Conservation (phyloP, 2,797 vertebrate species). For the Phyllotis vaccarum region DNA sequence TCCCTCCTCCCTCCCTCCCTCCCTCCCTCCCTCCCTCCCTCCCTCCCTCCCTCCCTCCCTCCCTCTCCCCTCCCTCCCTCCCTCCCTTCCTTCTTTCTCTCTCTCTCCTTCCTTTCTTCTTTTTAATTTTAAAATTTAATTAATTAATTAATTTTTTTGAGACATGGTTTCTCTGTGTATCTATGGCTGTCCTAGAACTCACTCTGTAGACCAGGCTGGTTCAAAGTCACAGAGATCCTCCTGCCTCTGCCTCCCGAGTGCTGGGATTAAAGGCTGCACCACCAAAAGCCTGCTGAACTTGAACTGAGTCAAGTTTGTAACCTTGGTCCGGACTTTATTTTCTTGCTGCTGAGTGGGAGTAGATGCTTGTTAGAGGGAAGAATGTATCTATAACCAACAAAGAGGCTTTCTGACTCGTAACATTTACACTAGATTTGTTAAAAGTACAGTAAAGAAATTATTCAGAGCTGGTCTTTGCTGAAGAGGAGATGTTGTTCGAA, state of each 20-base stretch:
- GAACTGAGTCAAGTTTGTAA: not conserved
- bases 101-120: too few relatives aligned
- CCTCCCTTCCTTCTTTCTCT: too few relatives aligned
- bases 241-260: too few relatives aligned
- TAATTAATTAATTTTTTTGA: not conserved
- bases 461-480: conserved; percentile 40
- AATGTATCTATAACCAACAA: not conserved
- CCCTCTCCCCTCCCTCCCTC: too few relatives aligned
- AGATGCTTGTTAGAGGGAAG: not conserved
- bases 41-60: too few relatives aligned
- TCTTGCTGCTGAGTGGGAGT: not conserved
- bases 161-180: too few relatives aligned
- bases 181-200: too few relatives aligned
- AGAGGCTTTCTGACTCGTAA: conserved; percentile 17
- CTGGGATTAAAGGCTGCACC: too few relatives aligned
- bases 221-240: too few relatives aligned
- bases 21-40: not conserved
- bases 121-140: too few relatives aligned
- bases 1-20: not conserved
- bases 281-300: not conserved
- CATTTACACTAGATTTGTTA: conserved; percentile 26
- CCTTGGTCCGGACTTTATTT: conserved; percentile 30
- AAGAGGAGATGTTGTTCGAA: conserved; percentile 19
- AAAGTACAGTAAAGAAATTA: conserved; percentile 17
- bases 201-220: too few relatives aligned